Evolutionary conservation across 2,888 invertebrate species (phyloP).

Genomic region (Melinaea menophilus): DNA sequence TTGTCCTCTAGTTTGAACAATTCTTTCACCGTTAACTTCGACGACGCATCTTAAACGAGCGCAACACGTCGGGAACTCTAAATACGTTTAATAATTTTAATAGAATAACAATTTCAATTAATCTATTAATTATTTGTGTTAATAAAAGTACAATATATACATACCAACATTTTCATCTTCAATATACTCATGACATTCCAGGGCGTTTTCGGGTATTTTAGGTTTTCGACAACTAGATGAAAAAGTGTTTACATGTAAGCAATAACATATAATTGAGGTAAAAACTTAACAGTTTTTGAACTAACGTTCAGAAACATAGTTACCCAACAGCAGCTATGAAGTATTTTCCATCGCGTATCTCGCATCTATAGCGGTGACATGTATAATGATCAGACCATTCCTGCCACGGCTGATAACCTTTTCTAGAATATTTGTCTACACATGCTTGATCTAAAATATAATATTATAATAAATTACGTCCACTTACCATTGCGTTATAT

Average conservation of each 20-base stretch:
- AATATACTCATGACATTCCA: slow-evolving; percentile 72
- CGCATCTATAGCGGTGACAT: slow-evolving; percentile 69
- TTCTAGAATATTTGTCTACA: slow-evolving; percentile 73
- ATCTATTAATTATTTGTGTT: not conserved
- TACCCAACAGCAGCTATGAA: slow-evolving; percentile 74
- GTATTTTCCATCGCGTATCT: slow-evolving; percentile 71
- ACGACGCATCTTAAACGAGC: slow-evolving; percentile 69
- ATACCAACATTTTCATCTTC: slow-evolving; percentile 73
- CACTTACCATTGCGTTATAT: no score
- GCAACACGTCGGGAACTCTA: slow-evolving; percentile 72
- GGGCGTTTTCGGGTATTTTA: slow-evolving; percentile 71
- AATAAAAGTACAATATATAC: slow-evolving; percentile 29
- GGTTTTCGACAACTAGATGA: slow-evolving; percentile 64
- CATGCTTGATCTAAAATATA: slow-evolving; percentile 65
- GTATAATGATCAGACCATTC: slow-evolving; percentile 75
- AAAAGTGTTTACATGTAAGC: slow-evolving; percentile 22
- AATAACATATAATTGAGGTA: not conserved
- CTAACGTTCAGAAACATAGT: slow-evolving; percentile 15
- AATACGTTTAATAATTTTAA: slow-evolving; percentile 11
- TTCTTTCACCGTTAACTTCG: slow-evolving; percentile 68
- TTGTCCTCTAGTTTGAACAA: slow-evolving; percentile 70
- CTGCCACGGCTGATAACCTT: slow-evolving; percentile 74
- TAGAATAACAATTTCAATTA: not conserved
- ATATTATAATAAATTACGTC: not conserved
- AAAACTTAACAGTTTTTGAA: no score